Conservation (phyloP, 2,113 vertebrate genomes). For the Nothocercus nigrocapillus region DNA sequence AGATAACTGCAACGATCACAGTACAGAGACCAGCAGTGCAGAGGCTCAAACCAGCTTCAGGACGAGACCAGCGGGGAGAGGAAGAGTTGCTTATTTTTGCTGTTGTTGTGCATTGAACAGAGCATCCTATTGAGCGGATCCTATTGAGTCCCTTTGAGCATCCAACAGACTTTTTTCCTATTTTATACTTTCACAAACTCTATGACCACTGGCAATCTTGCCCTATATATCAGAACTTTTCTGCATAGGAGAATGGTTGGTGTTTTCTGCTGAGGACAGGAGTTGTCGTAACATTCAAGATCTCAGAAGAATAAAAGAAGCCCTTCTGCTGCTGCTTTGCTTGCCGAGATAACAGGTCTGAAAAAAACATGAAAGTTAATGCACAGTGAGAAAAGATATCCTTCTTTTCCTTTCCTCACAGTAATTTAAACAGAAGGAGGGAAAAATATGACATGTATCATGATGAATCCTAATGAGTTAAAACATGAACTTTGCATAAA, state of each 20-base stretch:
- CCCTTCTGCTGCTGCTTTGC: fast-evolving
- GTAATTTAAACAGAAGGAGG: not conserved
- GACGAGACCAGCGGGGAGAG: not conserved
- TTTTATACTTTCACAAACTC: not conserved
- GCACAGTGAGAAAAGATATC: not conserved
- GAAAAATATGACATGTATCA: not conserved
- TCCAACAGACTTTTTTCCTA: not conserved
- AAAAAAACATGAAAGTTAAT: not conserved
- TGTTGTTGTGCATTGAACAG: not conserved
- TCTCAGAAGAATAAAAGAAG: not conserved
- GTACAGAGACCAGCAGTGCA: not conserved
- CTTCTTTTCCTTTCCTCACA: not conserved
- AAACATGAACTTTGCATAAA: not conserved
- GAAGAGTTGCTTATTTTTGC: not conserved
- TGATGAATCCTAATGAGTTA: not conserved
- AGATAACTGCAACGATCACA: fast-evolving
- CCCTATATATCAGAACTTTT: not conserved
- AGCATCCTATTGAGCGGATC: too few relatives aligned
- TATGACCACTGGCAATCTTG: not conserved
- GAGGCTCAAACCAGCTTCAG: not conserved
- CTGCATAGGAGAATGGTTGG: not conserved
- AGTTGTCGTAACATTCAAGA: not conserved
- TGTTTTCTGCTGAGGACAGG: not conserved
- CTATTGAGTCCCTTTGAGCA: not conserved
- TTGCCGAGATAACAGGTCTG: not conserved